A percentile compares a stretch with the other conserved stretches of the same genome.
Evolutionary conservation across 2,888 invertebrate species (phyloP).

Genomic region (Aromia moschata): DNA sequence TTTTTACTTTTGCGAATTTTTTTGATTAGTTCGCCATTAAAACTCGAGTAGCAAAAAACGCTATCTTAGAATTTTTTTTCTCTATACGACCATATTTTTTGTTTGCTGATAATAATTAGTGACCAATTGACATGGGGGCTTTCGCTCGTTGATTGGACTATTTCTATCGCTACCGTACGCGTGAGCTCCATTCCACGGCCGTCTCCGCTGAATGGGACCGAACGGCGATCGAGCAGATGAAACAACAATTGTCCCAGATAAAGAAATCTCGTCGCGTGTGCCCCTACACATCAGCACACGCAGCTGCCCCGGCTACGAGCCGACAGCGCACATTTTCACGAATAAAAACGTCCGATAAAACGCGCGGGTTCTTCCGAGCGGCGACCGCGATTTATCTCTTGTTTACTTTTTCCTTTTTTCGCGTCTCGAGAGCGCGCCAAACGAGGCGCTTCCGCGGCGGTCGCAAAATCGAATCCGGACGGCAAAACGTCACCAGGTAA

Average conservation of each 20-base stretch:
- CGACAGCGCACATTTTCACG: constrained; percentile 49
- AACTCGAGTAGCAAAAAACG: too few relatives aligned
- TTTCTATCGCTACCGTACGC: too few relatives aligned
- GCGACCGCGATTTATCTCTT: constrained; percentile 42
- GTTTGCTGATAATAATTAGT: too few relatives aligned
- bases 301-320: constrained; percentile 53
- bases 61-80: too few relatives aligned
- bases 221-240: constrained; percentile 56
- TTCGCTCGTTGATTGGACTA: too few relatives aligned
- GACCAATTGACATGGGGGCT: too few relatives aligned
- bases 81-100: too few relatives aligned
- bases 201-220: constrained; percentile 33
- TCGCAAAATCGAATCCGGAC: too few relatives aligned
- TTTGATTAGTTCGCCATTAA: too few relatives aligned
- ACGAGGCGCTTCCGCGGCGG: neutral
- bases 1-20: too few relatives aligned
- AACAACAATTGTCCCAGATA: constrained; percentile 62
- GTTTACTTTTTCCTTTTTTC: constrained; percentile 34
- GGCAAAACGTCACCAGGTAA: too few relatives aligned
- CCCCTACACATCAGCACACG: constrained; percentile 50
- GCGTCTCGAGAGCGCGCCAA: constrained; percentile 8
- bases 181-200: constrained; percentile 1
- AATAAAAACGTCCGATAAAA: constrained; percentile 50
- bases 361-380: constrained; percentile 32
- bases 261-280: constrained; percentile 62